Evolutionary conservation across 2,113 vertebrate species (phyloP).

Genomic region (Sylvia atricapilla): DNA sequence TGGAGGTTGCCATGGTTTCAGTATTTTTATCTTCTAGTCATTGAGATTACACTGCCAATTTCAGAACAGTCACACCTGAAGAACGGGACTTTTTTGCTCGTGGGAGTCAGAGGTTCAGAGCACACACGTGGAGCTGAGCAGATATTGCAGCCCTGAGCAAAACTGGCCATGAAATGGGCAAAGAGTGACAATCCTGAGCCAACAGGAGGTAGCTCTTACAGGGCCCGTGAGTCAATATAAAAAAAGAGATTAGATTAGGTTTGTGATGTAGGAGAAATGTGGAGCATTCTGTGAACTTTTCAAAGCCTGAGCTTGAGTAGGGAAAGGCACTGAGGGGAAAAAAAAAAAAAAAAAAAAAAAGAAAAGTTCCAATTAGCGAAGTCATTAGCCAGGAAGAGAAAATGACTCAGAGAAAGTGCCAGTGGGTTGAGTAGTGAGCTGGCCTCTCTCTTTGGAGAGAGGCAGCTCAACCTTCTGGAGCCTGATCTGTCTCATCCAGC

Average conservation of each 20-base stretch:
- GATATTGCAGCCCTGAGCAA: not conserved
- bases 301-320: not conserved
- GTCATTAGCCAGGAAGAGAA: constrained; percentile 1
- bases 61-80: not conserved
- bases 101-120: not conserved
- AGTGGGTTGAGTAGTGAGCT: not conserved
- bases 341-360: not conserved
- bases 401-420: constrained; percentile 22
- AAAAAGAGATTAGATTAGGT: not conserved
- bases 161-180: not conserved
- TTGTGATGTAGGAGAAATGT: not conserved
- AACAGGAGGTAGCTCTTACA: not conserved
- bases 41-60: not conserved
- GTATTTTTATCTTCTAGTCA: constrained; percentile 30
- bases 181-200: not conserved
- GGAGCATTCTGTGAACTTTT: constrained; percentile 18
- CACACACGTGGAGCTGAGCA: not conserved
- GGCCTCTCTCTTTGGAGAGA: not conserved
- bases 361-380: not conserved
- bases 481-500: not conserved
- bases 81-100: not conserved
- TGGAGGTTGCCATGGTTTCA: constrained; percentile 56
- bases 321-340: not conserved
- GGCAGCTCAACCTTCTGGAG: not conserved
- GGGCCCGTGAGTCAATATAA: not conserved